Percentiles rank a stretch among this genome's conserved stretches.
These are phyloP conservation scores for Pandemis heparana DNA, from an alignment of 2,888 invertebrate genomes.

Conservation along the genomic window DNA sequence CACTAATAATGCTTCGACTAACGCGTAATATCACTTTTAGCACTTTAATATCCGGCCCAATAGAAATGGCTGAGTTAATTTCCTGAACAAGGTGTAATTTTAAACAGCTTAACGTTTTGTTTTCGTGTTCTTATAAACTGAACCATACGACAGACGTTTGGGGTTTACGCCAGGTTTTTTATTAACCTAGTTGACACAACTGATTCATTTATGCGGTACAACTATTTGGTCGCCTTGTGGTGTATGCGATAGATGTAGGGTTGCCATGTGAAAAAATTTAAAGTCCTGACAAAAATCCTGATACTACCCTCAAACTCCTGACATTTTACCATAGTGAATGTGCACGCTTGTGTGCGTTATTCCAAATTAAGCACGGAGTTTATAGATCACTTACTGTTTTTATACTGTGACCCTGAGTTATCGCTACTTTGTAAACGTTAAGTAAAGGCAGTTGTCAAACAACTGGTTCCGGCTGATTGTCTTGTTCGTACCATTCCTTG, in stretches of 20 bases:
- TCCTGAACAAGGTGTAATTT: constrained; percentile 25
- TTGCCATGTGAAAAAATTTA: too few relatives aligned
- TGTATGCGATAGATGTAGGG: too few relatives aligned
- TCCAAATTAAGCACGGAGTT: too few relatives aligned
- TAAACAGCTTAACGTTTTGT: constrained; percentile 8
- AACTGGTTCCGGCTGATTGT: constrained; percentile 5
- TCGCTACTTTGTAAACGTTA: background rate
- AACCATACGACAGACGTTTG: too few relatives aligned
- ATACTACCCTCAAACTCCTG: too few relatives aligned
- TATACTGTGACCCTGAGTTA: background rate
- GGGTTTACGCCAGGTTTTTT: too few relatives aligned
- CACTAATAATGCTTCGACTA: background rate
- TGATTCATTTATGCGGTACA: too few relatives aligned
- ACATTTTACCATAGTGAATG: too few relatives aligned
- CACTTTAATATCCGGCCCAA: constrained; percentile 15
- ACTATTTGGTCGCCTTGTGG: too few relatives aligned
- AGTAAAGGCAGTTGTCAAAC: constrained; percentile 12
- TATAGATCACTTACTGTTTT: background rate
- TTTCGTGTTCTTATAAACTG: background rate
- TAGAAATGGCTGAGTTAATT: constrained; percentile 8
- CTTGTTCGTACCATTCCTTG: constrained; percentile 17
- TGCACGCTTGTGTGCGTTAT: too few relatives aligned
- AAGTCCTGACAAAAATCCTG: too few relatives aligned
- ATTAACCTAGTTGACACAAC: too few relatives aligned
- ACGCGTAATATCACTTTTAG: constrained; percentile 11